Evolutionary conservation across 2,113 vertebrate species (phyloP).

Genomic region (Pholis gunnellus): DNA sequence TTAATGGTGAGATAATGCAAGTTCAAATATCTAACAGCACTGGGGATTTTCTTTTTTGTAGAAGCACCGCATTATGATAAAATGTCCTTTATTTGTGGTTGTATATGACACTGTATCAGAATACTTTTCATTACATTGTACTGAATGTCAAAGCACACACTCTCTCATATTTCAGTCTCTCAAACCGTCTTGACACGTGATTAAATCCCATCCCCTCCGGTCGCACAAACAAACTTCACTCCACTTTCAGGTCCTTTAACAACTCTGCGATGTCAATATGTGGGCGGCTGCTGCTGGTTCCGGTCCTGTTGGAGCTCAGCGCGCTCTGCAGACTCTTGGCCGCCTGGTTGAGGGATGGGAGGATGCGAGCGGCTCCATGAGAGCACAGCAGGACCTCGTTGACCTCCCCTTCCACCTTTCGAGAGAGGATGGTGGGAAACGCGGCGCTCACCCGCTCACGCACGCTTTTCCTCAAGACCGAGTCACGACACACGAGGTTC

Average conservation of each 20-base stretch:
- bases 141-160: neutral
- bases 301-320: constrained; percentile 75
- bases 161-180: constrained; percentile 1
- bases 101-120: neutral
- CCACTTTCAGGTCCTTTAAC: constrained; percentile 87
- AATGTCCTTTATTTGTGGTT: neutral
- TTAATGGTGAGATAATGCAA: neutral
- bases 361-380: constrained; percentile 16
- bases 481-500: constrained; percentile 94
- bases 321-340: constrained; percentile 85
- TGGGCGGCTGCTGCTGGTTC: constrained; percentile 74
- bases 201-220: neutral
- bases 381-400: constrained; percentile 86
- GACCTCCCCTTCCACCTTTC: constrained; percentile 90
- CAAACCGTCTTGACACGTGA: neutral
- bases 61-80: neutral
- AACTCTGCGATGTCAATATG: constrained; percentile 85
- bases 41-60: neutral
- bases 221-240: constrained; percentile 72
- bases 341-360: constrained; percentile 74
- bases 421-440: constrained; percentile 87
- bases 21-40: neutral
- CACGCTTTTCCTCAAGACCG: constrained; percentile 85
- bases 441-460: constrained; percentile 82
- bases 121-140: neutral